These are phyloP conservation scores for Anoplolepis gracilipes DNA, from an alignment of 1,140 invertebrate genomes.

Conservation along the genomic window DNA sequence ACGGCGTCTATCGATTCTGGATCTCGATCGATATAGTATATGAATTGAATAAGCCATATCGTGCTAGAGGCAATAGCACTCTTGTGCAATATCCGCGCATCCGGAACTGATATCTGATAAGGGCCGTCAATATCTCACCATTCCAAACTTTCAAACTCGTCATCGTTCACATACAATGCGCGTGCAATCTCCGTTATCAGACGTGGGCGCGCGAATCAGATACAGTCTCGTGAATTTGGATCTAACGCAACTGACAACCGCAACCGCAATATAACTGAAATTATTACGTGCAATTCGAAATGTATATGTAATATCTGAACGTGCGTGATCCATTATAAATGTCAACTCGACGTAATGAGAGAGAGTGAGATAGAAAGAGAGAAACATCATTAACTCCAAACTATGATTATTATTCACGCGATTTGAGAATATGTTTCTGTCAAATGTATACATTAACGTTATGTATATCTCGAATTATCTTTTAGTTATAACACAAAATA, in stretches of 20 bases:
- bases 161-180: not conserved
- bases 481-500: not conserved
- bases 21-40: constrained; percentile 22
- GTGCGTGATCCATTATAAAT: not conserved
- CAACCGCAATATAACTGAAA: not conserved
- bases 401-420: not conserved
- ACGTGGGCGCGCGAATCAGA: not conserved
- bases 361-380: too few species aligned
- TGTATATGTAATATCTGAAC: constrained; percentile 10
- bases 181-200: not conserved
- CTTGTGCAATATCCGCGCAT: not conserved
- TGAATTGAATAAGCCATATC: constrained; percentile 7
- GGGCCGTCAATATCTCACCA: not conserved
- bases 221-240: not conserved
- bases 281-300: not conserved
- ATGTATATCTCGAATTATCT: not conserved
- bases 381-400: not conserved
- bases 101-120: constrained; percentile 33
- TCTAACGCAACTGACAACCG: not conserved
- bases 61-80: not conserved
- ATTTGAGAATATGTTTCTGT: not conserved
- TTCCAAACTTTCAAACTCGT: not conserved
- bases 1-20: not conserved
- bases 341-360: not conserved
- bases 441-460: not conserved